Base-by-base conservation (phyloP, 2,113 vertebrate species). In the zebrafish (Danio rerio) region DNA sequence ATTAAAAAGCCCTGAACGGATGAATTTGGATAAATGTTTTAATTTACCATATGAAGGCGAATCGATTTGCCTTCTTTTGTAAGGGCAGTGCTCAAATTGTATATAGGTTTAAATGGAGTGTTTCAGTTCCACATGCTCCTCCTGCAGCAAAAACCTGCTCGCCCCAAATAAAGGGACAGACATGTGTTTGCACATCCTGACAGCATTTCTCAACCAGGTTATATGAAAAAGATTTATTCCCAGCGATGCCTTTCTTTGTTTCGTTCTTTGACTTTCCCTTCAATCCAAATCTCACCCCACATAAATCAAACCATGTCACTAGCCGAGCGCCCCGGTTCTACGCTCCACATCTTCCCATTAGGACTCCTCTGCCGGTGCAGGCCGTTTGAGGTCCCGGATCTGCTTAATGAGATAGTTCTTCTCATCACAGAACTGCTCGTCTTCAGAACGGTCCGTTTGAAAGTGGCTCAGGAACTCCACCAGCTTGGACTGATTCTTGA, bases 381-480 rank as follows among this genome's bases (percentile, higher is more conserved):
- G 90, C 90, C 95, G 96, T 93, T 96, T 98, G 92, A 99, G 93
- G 91, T 99, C 97, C 77, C 96, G 95, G 87, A 99, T 99, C 91
- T 99, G 98, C 91, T 98, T 98, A 13, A 98, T 95, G 92, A 99
- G 90, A 93, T 98, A 99, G 94, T 98, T 98, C 92, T 99, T 99
- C 93, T 99, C 98, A 0, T 98, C 97, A 0, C 95, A 95, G 92
- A 99, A 99, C 91, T 99, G 97, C 89, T 99, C 97, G 0, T 99
- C 97, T 0, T 99, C 97, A 0, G 94, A 95, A 84, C 98, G 89
- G 90, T 99, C 98, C 1, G 96, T 97, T 89, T 99, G 98, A 93
- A 99, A 99, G 85, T 96, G 95, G 94, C 96, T 95, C 89, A 99
- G 95, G 92, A 99, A 99, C 1, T 99, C 98, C 80, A 99, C 96